Conservation (phyloP, 2,797 vertebrate genomes). For the Zonotrichia albicollis region DNA sequence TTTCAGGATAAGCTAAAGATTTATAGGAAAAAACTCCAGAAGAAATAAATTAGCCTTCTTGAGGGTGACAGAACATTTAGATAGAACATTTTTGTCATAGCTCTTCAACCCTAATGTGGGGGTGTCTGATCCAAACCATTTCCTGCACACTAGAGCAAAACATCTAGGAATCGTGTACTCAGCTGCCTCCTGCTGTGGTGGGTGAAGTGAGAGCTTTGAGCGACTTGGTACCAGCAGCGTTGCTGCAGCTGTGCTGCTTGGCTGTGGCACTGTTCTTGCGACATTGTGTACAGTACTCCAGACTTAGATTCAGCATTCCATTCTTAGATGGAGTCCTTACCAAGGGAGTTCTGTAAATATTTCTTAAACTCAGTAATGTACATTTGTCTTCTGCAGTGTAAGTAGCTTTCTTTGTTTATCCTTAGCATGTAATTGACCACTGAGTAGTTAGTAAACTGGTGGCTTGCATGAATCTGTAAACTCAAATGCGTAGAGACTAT, state of each 20-base stretch:
- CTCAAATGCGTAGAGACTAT: not conserved
- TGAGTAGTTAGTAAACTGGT: not conserved
- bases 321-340: not conserved
- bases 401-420: not conserved
- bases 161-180: not conserved
- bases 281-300: not conserved
- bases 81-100: not conserved
- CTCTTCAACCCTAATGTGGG: not conserved
- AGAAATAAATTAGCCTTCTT: not conserved
- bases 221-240: not conserved
- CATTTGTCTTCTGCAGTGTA: not conserved
- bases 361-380: not conserved
- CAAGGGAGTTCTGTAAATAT: not conserved
- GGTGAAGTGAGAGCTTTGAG: not conserved
- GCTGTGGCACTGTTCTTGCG: not conserved
- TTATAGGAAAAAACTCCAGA: not conserved
- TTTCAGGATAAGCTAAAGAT: not conserved
- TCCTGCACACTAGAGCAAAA: not conserved
- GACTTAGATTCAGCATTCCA: not conserved
- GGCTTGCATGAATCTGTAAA: not conserved
- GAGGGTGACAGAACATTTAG: not conserved
- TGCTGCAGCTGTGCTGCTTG: not conserved
- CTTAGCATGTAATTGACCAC: not conserved
- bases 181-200: fast-evolving
- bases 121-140: not conserved